A percentile compares a stretch with the other conserved stretches of the same genome.
phyloP scores from a whole-genome alignment of 1,140 invertebrate species.

The Scaptodrosophila lebanonensis region DNA sequence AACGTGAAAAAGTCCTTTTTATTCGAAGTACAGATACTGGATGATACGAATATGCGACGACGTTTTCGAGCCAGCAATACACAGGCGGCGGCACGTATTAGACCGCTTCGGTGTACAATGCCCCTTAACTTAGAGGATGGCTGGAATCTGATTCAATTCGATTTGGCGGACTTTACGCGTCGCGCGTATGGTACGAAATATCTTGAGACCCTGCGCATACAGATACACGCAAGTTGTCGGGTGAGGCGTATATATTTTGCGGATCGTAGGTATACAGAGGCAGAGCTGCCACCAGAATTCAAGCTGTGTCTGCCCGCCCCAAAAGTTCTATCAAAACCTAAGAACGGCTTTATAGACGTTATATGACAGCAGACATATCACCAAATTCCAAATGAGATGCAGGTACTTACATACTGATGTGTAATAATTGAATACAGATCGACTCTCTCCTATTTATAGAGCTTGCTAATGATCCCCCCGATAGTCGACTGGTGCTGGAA shows the following conservation, averaged over 20 bases:
- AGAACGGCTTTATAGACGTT: no score
- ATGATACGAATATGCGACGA: constrained; percentile 97
- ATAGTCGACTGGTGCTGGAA: no score
- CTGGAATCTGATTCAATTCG: constrained; percentile 98
- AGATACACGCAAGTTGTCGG: constrained; percentile 99
- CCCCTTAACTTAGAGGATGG: constrained; percentile 98
- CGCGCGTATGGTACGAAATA: constrained; percentile 99
- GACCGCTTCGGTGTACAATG: constrained; percentile 99
- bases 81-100: constrained; percentile 97
- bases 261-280: constrained; percentile 98
- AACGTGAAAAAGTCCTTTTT: constrained; percentile 99
- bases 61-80: constrained; percentile 98
- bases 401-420: no score
- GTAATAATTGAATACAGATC: no score
- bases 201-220: constrained; percentile 97
- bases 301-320: constrained; percentile 97
- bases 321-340: no score
- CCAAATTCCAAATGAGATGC: no score
- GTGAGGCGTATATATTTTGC: constrained; percentile 99
- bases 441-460: no score
- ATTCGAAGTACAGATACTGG: constrained; percentile 99
- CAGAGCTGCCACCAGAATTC: constrained; percentile 99
- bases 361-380: no score
- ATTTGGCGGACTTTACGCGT: constrained; percentile 98
- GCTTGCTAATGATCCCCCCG: no score